Base-by-base conservation (phyloP, 2,888 invertebrate species). In the Rutpela maculata region DNA sequence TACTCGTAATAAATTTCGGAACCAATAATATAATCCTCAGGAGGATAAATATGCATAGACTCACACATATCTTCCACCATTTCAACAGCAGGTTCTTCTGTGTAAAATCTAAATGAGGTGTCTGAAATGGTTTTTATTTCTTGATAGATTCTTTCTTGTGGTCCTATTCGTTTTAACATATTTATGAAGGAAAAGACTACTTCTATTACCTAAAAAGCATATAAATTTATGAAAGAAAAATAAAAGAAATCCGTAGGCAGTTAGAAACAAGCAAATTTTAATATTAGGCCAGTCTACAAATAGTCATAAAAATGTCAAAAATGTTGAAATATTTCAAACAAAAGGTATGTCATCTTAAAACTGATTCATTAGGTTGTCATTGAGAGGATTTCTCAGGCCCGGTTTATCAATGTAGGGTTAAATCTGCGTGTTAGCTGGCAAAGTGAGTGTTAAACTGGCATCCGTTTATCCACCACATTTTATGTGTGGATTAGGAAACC, bases 161-260 rank as follows among this genome's bases (percentile, higher is more conserved):
- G 95, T 17, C 95, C 95, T 69, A 92, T 89, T 70, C 91, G 89
- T 76, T 92, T 92, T 78, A 98, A 88, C 90, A 97, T 92, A 80
- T 93, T 93, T 17, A 98, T 91, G 86, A 95, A 98, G 1, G 95
- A 93, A 88, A 96, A 97, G 70, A 96, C 92, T 0, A 94, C 93
- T 82, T 93, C 93, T 22, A 97, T 89, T 0, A 98, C 95, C 94
- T 94, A 88, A 60, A 90, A 73, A 62, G 55, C 63, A 71, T 35
- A 65, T 35, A 26, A 22, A 73, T 66, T 19, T 19, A 43, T 35
- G n/a, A 17, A n/a, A 50, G 2, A 15, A n/a, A 50, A 6, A n/a
- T n/a, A n/a, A n/a, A n/a, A n/a, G n/a, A n/a, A 6, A 50, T 50
- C 50, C 1, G 15, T 7, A 50, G n/a, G n/a, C n/a, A n/a, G 7